These are phyloP conservation scores for Aphidoletes aphidimyza DNA, from an alignment of 2,888 invertebrate genomes.

Conservation along the genomic window DNA sequence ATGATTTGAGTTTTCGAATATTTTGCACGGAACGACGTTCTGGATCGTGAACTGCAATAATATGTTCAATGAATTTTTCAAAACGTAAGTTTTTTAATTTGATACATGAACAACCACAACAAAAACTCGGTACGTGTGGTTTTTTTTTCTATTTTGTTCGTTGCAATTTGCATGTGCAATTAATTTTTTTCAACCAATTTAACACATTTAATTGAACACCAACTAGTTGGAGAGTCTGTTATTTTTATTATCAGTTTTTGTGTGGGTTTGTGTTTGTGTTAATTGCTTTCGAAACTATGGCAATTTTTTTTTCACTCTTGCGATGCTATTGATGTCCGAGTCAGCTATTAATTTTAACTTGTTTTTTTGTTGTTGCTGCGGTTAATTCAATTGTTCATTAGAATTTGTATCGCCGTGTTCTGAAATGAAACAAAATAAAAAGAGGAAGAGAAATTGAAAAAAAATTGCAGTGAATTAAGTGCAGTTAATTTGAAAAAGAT, in stretches of 20 bases:
- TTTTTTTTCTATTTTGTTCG: background rate
- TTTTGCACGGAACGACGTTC: background rate
- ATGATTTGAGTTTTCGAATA: background rate
- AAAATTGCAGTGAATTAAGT: background rate
- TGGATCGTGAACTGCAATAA: background rate
- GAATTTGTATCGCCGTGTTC: background rate
- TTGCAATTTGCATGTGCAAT: slow-evolving; percentile 32
- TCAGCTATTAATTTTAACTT: background rate
- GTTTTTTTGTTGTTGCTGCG: background rate
- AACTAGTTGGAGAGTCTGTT: background rate
- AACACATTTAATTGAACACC: slow-evolving; percentile 44
- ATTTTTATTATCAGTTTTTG: background rate
- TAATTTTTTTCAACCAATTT: slow-evolving; percentile 31
- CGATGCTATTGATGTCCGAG: background rate
- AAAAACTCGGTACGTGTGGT: background rate
- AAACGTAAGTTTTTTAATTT: slow-evolving; percentile 2
- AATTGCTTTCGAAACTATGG: slow-evolving; percentile 35
- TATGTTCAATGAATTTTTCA: background rate
- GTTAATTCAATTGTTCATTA: background rate
- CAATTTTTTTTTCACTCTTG: background rate
- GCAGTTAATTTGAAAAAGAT: background rate
- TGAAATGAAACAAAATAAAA: background rate
- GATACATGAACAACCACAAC: too few relatives aligned
- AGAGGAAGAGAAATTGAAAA: background rate
- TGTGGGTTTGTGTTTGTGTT: background rate